These are phyloP conservation scores for Strigamia maritima DNA, from an alignment of 2,888 invertebrate species.

Conservation along the genomic window DNA sequence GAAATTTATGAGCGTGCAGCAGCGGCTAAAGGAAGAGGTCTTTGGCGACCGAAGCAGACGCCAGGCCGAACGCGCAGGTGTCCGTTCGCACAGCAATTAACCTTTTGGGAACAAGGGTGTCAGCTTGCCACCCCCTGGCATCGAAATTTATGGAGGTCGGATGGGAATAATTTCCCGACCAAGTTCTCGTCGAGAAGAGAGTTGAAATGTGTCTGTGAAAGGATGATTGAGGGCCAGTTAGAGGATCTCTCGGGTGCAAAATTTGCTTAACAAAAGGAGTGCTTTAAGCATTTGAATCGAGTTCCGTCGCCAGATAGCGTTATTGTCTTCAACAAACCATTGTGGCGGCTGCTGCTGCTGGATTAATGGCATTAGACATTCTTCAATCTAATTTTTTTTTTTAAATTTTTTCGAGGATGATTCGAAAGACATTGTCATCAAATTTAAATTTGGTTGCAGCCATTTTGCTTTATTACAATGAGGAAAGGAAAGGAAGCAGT, in stretches of 20 bases:
- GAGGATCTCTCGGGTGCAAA: neutral
- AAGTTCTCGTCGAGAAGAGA: neutral
- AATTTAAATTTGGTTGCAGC: no score
- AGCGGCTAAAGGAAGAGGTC: neutral
- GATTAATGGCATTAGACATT: neutral
- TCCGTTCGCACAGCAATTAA: slow-evolving; percentile 29
- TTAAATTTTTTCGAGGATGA: no score
- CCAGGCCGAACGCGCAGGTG: slow-evolving; percentile 1
- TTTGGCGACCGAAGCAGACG: neutral
- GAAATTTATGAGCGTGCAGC: neutral
- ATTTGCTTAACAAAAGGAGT: slow-evolving; percentile 22
- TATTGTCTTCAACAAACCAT: neutral
- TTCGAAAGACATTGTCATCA: no score
- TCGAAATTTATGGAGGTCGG: slow-evolving; percentile 21
- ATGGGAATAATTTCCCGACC: slow-evolving; percentile 5
- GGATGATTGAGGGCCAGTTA: slow-evolving; percentile 18
- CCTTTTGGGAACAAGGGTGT: neutral
- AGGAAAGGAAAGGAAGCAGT: no score
- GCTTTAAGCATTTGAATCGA: slow-evolving; percentile 7
- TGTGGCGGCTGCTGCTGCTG: neutral
- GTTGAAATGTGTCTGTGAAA: slow-evolving; percentile 2
- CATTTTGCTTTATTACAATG: no score
- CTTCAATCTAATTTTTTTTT: neutral
- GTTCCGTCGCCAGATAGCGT: slow-evolving; percentile 17
- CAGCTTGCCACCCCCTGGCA: neutral